Evolutionary conservation across 2,113 vertebrate species (phyloP).

Genomic region (Syrrhaptes paradoxus): DNA sequence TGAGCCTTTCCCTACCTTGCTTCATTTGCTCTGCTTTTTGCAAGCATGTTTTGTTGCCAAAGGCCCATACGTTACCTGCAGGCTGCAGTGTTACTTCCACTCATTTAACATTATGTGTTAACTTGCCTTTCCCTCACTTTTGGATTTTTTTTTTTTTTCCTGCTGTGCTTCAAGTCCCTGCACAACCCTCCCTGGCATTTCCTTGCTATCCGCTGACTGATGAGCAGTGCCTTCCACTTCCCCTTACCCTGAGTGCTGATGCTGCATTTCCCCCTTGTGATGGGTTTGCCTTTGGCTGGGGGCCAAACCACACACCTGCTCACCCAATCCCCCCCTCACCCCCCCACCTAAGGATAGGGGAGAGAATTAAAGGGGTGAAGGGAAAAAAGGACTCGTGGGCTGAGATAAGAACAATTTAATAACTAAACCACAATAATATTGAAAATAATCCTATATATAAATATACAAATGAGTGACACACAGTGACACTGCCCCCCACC

Average conservation of each 20-base stretch:
- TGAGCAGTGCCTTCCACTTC: neutral
- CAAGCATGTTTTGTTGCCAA: neutral
- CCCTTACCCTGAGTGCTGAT: neutral
- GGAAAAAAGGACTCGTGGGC: too few species aligned
- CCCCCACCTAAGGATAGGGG: too few species aligned
- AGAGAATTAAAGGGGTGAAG: too few species aligned
- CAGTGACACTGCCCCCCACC: too few species aligned
- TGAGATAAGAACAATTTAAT: too few species aligned
- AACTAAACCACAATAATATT: too few species aligned
- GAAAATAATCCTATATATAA: too few species aligned
- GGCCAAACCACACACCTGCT: too few species aligned
- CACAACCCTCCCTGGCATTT: neutral
- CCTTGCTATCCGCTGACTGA: neutral
- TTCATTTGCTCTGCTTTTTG: neutral
- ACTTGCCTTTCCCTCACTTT: neutral
- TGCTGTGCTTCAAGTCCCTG: fast-evolving
- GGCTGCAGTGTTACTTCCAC: neutral
- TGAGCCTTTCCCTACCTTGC: neutral
- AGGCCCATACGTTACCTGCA: neutral
- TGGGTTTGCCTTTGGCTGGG: too few species aligned
- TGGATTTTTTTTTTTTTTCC: neutral
- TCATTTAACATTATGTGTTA: neutral
- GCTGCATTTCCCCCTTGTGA: neutral
- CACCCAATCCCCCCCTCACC: too few species aligned
- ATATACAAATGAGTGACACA: too few species aligned